Base-by-base conservation (phyloP, 2,797 vertebrate genomes). In the Pangasius macronema region DNA sequence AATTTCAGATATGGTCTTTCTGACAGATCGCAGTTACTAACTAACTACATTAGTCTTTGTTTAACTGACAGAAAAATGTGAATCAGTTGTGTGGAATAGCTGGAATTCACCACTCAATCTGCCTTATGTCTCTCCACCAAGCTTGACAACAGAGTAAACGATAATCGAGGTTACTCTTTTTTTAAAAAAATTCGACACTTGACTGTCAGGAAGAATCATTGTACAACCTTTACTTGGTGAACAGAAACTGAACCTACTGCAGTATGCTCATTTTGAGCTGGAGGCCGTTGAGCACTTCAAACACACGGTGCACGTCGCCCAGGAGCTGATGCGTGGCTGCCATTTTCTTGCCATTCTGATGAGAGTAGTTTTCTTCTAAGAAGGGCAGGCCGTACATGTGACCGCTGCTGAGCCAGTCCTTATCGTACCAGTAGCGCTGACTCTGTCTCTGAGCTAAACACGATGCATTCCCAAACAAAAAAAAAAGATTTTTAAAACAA, bases 371-470 rank as follows among this genome's bases (percentile, higher is more conserved):
- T 91, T 98, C 97, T 92, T 96, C 97, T 92, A 99, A 93, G 87
- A 97, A 99, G 0, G 97, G 96, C 90, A 99, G 94, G 87, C 98
- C 98, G 8, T 97, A 98, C 98, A 99, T 99, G 92, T 97, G 97
- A 88, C 98, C 97, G 0, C 95, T 96, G 85, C 95, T 97, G 90
- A 99, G 90, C 97, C 96, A 97, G 85, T 99, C 97, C 87, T 97
- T 97, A 89, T 99, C 97, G 49, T 97, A 97, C 95, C 97, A 97
- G 94, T 97, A 97, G 70, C 96, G 96, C 88, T 97, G 95, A 89
- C 97, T 96, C 92, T 96, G 95, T 88, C 97, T 96, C 93, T 97
- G 97, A 91, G 97, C 98, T 99, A 86, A 30, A 80, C 33, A 89
- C 27, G 65, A 65, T 2, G 61, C 39, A 67, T 30, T 42, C 33